These are phyloP conservation scores for Tridacna gigas DNA, from an alignment of 2,888 invertebrate species.

Conservation along the genomic window DNA sequence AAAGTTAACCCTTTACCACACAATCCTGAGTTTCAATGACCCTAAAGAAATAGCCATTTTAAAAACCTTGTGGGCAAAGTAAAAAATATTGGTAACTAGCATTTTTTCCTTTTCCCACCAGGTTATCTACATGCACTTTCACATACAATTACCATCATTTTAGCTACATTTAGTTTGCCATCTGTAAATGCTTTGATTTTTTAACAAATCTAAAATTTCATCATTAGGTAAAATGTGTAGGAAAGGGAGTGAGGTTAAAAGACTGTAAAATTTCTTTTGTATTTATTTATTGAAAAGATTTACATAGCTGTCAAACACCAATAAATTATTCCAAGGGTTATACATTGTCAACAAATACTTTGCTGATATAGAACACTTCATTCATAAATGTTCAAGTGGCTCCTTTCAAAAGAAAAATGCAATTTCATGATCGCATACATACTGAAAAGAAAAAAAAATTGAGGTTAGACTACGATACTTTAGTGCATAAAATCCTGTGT, in stretches of 20 bases:
- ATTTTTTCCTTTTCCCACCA: neutral
- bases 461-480: neutral
- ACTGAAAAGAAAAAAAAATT: neutral
- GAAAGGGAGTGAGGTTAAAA: neutral
- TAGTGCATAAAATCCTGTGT: too few species aligned
- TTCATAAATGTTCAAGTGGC: constrained; percentile 1
- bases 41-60: neutral
- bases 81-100: neutral
- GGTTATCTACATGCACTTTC: too few species aligned
- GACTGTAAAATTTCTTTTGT: constrained; percentile 3
- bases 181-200: too few species aligned
- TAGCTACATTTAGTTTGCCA: too few species aligned
- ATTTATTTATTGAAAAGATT: constrained; percentile 3
- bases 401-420: constrained; percentile 1
- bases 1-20: neutral
- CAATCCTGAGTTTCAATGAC: neutral
- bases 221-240: too few species aligned
- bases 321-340: neutral
- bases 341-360: neutral
- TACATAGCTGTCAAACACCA: neutral
- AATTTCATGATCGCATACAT: neutral
- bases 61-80: neutral
- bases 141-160: too few species aligned
- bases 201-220: too few species aligned
- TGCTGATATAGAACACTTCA: neutral